These are phyloP conservation scores for Pseudomyrmex gracilis DNA, from an alignment of 1,140 invertebrate species.

Conservation along the genomic window DNA sequence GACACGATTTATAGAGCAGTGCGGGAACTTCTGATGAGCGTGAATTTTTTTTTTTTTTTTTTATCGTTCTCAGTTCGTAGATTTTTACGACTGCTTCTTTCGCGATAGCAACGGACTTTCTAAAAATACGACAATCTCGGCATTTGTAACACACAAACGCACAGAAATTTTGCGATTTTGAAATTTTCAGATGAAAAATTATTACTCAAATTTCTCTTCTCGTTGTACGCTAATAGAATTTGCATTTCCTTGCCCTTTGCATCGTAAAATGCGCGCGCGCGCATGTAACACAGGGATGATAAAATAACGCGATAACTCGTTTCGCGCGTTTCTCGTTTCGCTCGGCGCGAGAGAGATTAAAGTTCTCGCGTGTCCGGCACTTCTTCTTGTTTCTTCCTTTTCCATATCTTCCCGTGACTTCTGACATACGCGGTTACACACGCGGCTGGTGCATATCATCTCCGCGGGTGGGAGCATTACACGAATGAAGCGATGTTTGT, in stretches of 20 bases:
- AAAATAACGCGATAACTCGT: not conserved
- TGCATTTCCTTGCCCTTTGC: conserved; percentile 1
- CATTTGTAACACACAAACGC: too few species aligned
- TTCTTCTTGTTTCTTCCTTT: not conserved
- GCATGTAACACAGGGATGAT: not conserved
- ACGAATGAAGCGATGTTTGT: conserved; percentile 1
- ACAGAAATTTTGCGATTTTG: not conserved
- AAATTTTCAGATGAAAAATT: not conserved
- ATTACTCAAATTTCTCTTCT: not conserved
- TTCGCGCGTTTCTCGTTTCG: conserved; percentile 26
- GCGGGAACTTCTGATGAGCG: not conserved
- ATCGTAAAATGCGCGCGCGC: not conserved
- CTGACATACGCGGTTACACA: conserved; percentile 41
- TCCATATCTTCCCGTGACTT: conserved; percentile 31
- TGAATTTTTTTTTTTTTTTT: not conserved
- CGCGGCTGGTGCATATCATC: conserved; percentile 29
- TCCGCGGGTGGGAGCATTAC: not conserved
- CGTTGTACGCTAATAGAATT: not conserved
- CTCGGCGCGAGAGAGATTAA: conserved; percentile 42
- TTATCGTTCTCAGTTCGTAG: not conserved
- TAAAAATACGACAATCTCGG: too few species aligned
- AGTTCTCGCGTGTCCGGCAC: conserved; percentile 35
- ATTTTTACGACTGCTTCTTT: not conserved
- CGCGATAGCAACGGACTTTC: not conserved
- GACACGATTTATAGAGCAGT: not conserved